Percentiles rank a stretch among this genome's conserved stretches.
Evolutionary conservation across 2,113 vertebrate genomes (phyloP).

Genomic region (Nesoenas mayeri): DNA sequence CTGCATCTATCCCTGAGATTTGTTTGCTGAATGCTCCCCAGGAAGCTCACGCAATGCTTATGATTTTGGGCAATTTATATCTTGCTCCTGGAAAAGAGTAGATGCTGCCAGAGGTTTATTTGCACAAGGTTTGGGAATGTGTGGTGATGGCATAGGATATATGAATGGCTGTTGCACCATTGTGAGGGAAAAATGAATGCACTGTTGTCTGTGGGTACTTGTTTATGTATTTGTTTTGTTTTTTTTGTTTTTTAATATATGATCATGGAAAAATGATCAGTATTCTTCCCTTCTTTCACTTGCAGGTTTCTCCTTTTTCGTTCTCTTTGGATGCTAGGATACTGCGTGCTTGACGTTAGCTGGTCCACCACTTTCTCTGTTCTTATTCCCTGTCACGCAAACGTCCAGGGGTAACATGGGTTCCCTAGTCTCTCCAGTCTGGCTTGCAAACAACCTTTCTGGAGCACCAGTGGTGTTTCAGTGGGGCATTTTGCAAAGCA

Average conservation of each 20-base stretch:
- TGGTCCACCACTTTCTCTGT: background rate
- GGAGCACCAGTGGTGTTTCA: background rate
- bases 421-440: background rate
- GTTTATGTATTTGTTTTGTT: background rate
- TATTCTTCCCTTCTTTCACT: background rate
- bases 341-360: background rate
- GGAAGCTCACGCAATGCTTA: background rate
- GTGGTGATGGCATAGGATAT: background rate
- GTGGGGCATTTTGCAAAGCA: background rate
- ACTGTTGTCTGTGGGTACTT: background rate
- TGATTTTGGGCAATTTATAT: background rate
- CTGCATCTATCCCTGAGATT: background rate
- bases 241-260: too few relatives aligned
- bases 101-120: background rate
- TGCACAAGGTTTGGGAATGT: background rate
- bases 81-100: background rate
- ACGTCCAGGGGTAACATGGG: background rate
- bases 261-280: background rate
- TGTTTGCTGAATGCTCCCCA: background rate
- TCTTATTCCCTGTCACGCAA: background rate
- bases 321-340: background rate
- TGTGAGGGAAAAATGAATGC: background rate
- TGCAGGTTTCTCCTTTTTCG: background rate
- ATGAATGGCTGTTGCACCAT: background rate
- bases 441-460: background rate